Conservation (phyloP, 92 coral and sea anemone species). For the Epizoanthus fatuus region DNA sequence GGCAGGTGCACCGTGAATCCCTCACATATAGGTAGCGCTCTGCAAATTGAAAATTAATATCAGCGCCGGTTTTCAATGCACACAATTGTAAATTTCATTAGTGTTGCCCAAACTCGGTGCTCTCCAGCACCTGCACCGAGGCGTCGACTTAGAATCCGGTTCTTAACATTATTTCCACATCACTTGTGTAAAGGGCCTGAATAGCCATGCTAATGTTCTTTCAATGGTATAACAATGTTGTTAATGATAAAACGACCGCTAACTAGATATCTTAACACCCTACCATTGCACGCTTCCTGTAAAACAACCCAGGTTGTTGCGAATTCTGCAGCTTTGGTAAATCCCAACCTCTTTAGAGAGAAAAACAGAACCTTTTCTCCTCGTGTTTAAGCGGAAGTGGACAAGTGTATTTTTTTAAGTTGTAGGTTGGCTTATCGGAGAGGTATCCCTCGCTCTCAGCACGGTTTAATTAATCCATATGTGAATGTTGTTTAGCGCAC, state of each 20-base stretch:
- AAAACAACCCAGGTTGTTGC: constrained; percentile 58
- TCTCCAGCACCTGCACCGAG: constrained; percentile 79
- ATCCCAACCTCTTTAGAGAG: constrained; percentile 5
- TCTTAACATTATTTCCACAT: constrained; percentile 75
- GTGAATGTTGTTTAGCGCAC: constrained; percentile 64
- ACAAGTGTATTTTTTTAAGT: constrained; percentile 13
- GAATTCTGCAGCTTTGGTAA: constrained; percentile 56
- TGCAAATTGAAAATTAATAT: constrained; percentile 81
- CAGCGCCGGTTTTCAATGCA: constrained; percentile 90
- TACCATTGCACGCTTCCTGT: constrained; percentile 57
- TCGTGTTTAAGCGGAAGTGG: constrained; percentile 45
- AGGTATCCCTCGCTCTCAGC: constrained; percentile 8
- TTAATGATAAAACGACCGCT: constrained; percentile 86
- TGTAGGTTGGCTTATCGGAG: constrained; percentile 7
- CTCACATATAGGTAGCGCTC: constrained; percentile 77
- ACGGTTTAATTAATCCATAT: constrained; percentile 76
- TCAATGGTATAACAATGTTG: constrained; percentile 75
- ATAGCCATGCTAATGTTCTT: constrained; percentile 80
- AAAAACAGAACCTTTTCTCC: constrained; percentile 3
- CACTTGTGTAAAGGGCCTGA: constrained; percentile 65
- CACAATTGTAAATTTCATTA: constrained; percentile 96
- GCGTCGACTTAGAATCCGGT: constrained; percentile 72
- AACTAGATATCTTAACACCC: constrained; percentile 75
- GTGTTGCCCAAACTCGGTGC: constrained; percentile 69
- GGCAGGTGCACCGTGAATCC: constrained; percentile 85